Conservation (phyloP, 2,888 invertebrate species). For the Leptinotarsa tumamoca region DNA sequence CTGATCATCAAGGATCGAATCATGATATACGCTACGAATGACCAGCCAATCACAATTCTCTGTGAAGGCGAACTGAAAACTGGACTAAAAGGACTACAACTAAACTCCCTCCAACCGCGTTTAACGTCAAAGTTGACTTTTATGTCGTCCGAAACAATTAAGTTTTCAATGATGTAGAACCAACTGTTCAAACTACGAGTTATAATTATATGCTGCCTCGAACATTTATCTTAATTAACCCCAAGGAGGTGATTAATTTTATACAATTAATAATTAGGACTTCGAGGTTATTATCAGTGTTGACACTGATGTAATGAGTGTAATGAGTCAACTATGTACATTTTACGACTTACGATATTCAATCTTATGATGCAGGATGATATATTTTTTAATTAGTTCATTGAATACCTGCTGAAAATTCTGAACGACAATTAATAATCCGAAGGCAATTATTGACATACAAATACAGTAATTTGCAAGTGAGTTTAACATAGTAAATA, state of each 20-base stretch:
- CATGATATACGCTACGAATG: too few species aligned
- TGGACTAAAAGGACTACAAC: too few species aligned
- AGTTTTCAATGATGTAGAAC: slow-evolving; percentile 1
- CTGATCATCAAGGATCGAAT: too few species aligned
- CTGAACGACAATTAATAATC: too few species aligned
- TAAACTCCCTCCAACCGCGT: slow-evolving; percentile 5
- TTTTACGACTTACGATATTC: too few species aligned
- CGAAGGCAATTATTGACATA: not conserved
- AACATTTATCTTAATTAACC: slow-evolving; percentile 1
- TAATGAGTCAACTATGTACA: too few species aligned
- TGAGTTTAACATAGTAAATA: not conserved
- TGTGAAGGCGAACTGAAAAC: too few species aligned
- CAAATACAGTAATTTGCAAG: not conserved
- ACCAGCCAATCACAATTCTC: too few species aligned
- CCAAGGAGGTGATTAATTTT: slow-evolving; percentile 6
- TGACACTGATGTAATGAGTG: not conserved
- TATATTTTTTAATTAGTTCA: too few species aligned
- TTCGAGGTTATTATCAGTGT: not conserved
- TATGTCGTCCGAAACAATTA: not conserved
- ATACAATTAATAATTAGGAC: not conserved
- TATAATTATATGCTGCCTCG: not conserved
- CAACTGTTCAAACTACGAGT: not conserved
- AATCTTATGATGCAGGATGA: too few species aligned
- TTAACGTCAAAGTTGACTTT: not conserved
- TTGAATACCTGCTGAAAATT: too few species aligned